Percentiles rank a stretch among this genome's conserved stretches.
Evolutionary conservation across 2,888 invertebrate genomes (phyloP).

Genomic region (Portevinia maculata): DNA sequence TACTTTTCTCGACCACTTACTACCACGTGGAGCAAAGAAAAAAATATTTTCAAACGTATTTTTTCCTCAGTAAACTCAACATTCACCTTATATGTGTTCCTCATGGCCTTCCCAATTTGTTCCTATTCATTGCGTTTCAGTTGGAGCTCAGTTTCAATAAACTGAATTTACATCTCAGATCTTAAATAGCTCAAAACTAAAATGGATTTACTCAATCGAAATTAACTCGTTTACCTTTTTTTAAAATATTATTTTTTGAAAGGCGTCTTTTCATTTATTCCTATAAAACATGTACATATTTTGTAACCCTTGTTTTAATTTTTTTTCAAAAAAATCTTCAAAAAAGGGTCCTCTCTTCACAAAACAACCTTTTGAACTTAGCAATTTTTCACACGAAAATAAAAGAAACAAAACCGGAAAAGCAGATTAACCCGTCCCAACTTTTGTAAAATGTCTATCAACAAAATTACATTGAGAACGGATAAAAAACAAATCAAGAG

Average conservation of each 20-base stretch:
- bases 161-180: background rate
- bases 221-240: background rate
- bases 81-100: too few species aligned
- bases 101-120: too few species aligned
- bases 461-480: conserved; percentile 75
- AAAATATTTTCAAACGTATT: too few species aligned
- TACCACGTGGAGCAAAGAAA: too few species aligned
- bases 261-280: conserved; percentile 58
- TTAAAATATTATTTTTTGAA: conserved; percentile 34
- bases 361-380: conserved; percentile 59
- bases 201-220: conserved; percentile 29
- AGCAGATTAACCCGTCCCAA: conserved; percentile 83
- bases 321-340: conserved; percentile 52
- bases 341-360: conserved; percentile 73
- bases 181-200: conserved; percentile 27
- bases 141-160: too few species aligned
- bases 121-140: too few species aligned
- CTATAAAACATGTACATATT: conserved; percentile 69
- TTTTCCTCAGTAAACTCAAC: too few species aligned
- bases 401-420: conserved; percentile 81
- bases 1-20: too few species aligned
- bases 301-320: conserved; percentile 55
- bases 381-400: conserved; percentile 59
- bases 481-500: conserved; percentile 54
- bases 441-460: conserved; percentile 77